Conservation (phyloP, 2,888 invertebrate genomes). For the Nephrocerus scutellatus region DNA sequence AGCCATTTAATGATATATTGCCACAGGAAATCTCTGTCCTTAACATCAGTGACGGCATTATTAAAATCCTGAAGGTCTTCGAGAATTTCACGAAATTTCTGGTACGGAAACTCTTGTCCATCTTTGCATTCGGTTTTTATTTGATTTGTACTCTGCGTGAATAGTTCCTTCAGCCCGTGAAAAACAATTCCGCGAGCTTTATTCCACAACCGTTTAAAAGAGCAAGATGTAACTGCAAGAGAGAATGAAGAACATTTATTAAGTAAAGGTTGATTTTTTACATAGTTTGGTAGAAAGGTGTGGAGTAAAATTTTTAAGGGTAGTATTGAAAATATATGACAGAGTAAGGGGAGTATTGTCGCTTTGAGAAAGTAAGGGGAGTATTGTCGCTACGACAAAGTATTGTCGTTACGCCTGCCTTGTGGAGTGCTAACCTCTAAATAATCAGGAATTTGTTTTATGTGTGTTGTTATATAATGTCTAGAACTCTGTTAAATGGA, state of each 20-base stretch:
- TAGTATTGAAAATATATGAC: no score
- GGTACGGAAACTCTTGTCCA: constrained; percentile 17
- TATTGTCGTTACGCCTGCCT: no score
- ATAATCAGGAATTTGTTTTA: no score
- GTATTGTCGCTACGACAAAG: no score
- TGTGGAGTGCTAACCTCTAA: no score
- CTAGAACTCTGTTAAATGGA: no score
- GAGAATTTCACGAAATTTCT: constrained; percentile 11
- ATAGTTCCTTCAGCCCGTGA: constrained; percentile 8
- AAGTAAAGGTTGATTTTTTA: no score
- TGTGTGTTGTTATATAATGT: no score
- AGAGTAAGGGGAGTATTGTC: no score
- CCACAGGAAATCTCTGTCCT: constrained; percentile 20
- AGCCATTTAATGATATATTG: constrained; percentile 21
- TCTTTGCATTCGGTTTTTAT: not conserved
- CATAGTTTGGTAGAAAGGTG: no score
- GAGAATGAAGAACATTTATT: not conserved
- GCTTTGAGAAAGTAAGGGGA: no score
- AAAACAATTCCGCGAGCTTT: constrained; percentile 16
- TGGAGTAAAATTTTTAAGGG: no score
- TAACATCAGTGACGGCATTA: constrained; percentile 2
- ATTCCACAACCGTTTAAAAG: constrained; percentile 11
- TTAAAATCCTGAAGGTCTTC: constrained; percentile 13
- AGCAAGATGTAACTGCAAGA: constrained; percentile 14
- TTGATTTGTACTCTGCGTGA: constrained; percentile 6